Evolutionary conservation across 2,888 invertebrate species (phyloP).

Genomic region (Torymus auratus): DNA sequence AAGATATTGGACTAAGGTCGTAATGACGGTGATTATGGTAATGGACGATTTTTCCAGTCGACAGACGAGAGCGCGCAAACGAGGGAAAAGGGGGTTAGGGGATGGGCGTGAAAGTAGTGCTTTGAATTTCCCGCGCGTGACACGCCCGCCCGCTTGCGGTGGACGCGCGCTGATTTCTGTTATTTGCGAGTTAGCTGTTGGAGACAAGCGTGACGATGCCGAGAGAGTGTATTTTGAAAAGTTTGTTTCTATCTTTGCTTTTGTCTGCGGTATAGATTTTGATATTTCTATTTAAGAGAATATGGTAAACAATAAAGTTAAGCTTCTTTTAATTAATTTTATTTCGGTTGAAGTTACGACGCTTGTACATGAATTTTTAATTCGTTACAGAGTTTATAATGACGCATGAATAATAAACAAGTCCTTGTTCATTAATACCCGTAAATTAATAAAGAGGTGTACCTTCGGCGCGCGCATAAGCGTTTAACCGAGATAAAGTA

Average conservation of each 20-base stretch:
- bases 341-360: no score
- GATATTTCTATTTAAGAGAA: no score
- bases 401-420: no score
- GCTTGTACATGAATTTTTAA: no score
- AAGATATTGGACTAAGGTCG: not conserved
- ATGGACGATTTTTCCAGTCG: slow-evolving; percentile 27
- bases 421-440: no score
- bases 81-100: not conserved
- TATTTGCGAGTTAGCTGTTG: not conserved
- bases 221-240: no score
- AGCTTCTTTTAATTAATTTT: no score
- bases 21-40: slow-evolving; percentile 50
- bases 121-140: slow-evolving; percentile 25
- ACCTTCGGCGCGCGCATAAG: not conserved
- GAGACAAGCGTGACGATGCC: no score
- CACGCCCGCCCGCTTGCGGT: not conserved
- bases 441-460: not conserved
- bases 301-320: no score
- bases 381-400: no score
- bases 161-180: not conserved
- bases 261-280: no score
- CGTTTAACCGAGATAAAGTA: not conserved
- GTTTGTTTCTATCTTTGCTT: no score
- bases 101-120: slow-evolving; percentile 12
- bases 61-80: slow-evolving; percentile 14